Evolutionary conservation across 2,113 vertebrate genomes (phyloP).

Genomic region (Labeo rohita): DNA sequence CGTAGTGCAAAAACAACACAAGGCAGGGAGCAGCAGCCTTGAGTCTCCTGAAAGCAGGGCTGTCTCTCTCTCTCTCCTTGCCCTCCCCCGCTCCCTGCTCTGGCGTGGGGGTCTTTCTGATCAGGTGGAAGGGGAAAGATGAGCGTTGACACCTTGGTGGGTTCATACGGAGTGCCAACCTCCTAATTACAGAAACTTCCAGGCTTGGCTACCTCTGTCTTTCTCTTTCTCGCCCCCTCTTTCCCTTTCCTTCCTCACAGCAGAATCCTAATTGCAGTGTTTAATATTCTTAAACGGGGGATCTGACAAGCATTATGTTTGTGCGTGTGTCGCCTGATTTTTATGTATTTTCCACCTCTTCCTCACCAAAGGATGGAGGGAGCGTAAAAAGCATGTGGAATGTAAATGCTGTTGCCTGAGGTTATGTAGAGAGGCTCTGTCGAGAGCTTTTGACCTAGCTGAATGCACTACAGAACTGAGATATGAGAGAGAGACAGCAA

Average conservation of each 20-base stretch:
- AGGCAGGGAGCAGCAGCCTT: slow-evolving; percentile 70
- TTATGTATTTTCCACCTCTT: slow-evolving; percentile 56
- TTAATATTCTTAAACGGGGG: slow-evolving; percentile 74
- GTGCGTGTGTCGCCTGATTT: slow-evolving; percentile 54
- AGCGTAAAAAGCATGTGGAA: slow-evolving; percentile 36
- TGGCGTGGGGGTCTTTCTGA: slow-evolving; percentile 76
- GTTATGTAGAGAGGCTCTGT: slow-evolving; percentile 6
- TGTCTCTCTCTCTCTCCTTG: slow-evolving; percentile 40
- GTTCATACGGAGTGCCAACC: slow-evolving; percentile 79
- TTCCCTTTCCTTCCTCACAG: slow-evolving; percentile 36
- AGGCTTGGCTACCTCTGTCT: slow-evolving; percentile 41
- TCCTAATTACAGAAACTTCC: slow-evolving; percentile 77
- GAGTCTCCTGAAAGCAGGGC: slow-evolving; percentile 67
- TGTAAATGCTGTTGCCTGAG: slow-evolving; percentile 51
- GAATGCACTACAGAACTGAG: not conserved
- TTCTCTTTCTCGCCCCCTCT: slow-evolving; percentile 1
- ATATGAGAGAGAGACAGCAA: not conserved
- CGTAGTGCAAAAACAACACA: slow-evolving; percentile 71
- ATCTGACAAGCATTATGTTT: slow-evolving; percentile 67
- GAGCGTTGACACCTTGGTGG: slow-evolving; percentile 77
- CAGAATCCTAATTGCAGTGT: slow-evolving; percentile 72
- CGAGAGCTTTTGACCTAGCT: slow-evolving; percentile 43
- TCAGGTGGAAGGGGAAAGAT: slow-evolving; percentile 78
- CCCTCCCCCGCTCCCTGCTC: slow-evolving; percentile 60
- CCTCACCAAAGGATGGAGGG: slow-evolving; percentile 33